Percentiles rank a stretch among this genome's conserved stretches.
Conservation (phyloP, 1,140 invertebrate species). For the Rhagoletis pomonella region DNA sequence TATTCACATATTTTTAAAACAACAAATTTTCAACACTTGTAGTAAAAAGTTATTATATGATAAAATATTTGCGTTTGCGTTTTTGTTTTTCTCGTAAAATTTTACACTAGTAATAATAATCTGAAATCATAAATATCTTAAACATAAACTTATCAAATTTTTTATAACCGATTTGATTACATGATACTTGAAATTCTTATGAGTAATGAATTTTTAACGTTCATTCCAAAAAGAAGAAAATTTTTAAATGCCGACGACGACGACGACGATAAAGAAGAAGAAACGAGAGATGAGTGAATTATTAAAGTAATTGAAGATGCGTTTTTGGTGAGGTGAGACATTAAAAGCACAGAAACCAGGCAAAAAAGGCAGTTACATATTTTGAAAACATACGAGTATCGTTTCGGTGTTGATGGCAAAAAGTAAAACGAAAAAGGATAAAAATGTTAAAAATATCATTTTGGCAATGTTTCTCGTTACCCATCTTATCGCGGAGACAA, state of each 20-base stretch:
- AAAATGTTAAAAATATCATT: background rate
- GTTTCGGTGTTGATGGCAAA: slow-evolving; percentile 47
- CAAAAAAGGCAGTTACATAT: slow-evolving; percentile 55
- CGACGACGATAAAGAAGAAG: slow-evolving; percentile 19
- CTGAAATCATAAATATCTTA: slow-evolving; percentile 30
- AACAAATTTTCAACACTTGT: slow-evolving; percentile 19
- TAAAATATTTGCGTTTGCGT: slow-evolving; percentile 49
- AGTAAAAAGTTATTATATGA: slow-evolving; percentile 40
- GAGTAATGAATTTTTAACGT: slow-evolving; percentile 36
- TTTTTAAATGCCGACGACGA: slow-evolving; percentile 30
- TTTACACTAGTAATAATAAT: slow-evolving; percentile 50
- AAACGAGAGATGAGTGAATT: slow-evolving; percentile 54
- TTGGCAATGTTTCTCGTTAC: background rate
- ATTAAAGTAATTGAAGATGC: slow-evolving; percentile 26
- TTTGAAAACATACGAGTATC: slow-evolving; percentile 17
- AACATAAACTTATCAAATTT: slow-evolving; percentile 11
- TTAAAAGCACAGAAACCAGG: slow-evolving; percentile 71
- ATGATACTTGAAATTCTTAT: background rate
- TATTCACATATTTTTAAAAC: slow-evolving; percentile 35
- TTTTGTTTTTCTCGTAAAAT: slow-evolving; percentile 55
- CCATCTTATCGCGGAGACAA: background rate
- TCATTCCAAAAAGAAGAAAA: slow-evolving; percentile 25
- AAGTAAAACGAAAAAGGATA: background rate
- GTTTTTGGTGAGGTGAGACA: slow-evolving; percentile 73
- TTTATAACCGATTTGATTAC: slow-evolving; percentile 15